Conservation (phyloP, 2,888 invertebrate species). For the Autographa pulchrina region DNA sequence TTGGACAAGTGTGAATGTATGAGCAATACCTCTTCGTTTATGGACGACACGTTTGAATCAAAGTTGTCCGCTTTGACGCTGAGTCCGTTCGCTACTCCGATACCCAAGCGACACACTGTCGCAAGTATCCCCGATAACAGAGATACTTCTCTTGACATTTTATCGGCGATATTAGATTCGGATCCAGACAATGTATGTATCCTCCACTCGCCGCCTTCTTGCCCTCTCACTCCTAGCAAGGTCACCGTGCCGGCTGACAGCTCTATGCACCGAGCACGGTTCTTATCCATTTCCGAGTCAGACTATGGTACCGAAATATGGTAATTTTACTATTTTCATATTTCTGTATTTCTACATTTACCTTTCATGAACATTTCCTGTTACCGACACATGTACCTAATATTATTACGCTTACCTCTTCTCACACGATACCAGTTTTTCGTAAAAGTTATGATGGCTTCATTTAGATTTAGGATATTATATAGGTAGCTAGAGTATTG, state of each 20-base stretch:
- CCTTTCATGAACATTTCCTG: conserved; percentile 34
- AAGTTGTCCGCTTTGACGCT: conserved; percentile 82
- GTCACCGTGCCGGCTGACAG: conserved; percentile 91
- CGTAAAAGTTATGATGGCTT: conserved; percentile 17
- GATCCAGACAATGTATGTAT: conserved; percentile 83
- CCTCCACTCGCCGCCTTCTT: conserved; percentile 83
- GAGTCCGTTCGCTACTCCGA: conserved; percentile 83
- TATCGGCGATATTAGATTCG: conserved; percentile 85
- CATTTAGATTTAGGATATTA: conserved; percentile 21
- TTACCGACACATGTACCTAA: conserved; percentile 44
- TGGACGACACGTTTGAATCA: conserved; percentile 78
- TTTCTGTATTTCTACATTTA: conserved; percentile 39
- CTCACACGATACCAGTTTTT: conserved; percentile 32
- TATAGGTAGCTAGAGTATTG: conserved; percentile 26
- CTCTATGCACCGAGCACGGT: conserved; percentile 90
- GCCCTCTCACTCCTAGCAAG: conserved; percentile 87
- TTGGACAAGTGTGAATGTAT: conserved; percentile 77
- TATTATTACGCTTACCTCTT: conserved; percentile 52
- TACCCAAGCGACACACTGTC: conserved; percentile 82
- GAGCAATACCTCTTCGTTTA: conserved; percentile 68
- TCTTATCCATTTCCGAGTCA: conserved; percentile 90
- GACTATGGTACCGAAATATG: conserved; percentile 94
- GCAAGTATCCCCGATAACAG: conserved; percentile 79
- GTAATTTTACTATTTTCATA: conserved; percentile 81
- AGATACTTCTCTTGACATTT: conserved; percentile 81